Evolutionary conservation across 92 coral and sea anemone genomes (phyloP), one percentile per base, ranked within the genome.

Genomic region (Phenganax stokvisi): DNA sequence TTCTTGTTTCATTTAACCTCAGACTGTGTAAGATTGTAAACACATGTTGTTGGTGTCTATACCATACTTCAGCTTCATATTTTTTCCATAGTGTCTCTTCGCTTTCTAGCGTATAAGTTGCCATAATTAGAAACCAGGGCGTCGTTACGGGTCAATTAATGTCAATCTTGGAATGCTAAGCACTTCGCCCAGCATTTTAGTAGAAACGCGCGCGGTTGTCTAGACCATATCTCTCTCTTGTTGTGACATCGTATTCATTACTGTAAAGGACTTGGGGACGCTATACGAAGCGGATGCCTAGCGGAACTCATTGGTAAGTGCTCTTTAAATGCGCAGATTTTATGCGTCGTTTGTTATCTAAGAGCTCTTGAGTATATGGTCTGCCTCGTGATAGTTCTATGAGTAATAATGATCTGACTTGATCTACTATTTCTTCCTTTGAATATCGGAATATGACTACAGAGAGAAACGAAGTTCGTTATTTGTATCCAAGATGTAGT

Each of bases 91-190:
- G 47, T 37, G 47, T 37, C 47, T 37, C 47, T 37, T 37, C 47
- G 47, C 47, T 37, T 37, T 37, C 47, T 37, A 5, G 47, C 47
- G 47, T 37, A 37, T 37, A 37, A 1, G 47, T 2, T 37, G 83
- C 73, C 10, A 12, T 65, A 62, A 79, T 79, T 63, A 30, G 20
- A 55, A 12, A 16, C 15, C 52, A 65, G 74, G 83, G 83, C 63
- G 83, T 63, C 83, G 83, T 79, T 79, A 63, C 83, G 83, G 83
- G 83, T 79, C 83, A 79, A 30, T 79, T 79, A 51, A 55, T 63
- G 83, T 79, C 83, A 79, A 64, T 12, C 51, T 15, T 63, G 83
- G 83, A 60, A 79, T 79, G 83, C 69, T 79, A 79, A 79, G 83
- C 83, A 79, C 73, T 79, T 51, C 12, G 27, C 52, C 44, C 12